Conservation (phyloP, 2,113 vertebrate genomes). For the Oreochromis spilurus region DNA sequence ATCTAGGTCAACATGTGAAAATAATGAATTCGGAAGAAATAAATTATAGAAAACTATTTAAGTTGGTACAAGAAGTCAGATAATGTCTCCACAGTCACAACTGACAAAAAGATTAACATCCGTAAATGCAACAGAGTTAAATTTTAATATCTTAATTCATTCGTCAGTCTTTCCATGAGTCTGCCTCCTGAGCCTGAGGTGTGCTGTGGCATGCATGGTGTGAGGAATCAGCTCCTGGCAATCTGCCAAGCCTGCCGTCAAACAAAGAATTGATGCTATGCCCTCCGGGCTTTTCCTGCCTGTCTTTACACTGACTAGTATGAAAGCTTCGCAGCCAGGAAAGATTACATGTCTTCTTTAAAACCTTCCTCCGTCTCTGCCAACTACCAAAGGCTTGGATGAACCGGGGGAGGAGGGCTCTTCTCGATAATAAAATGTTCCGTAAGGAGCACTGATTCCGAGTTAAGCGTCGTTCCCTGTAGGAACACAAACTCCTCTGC, state of each 20-base stretch:
- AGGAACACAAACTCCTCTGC: constrained; percentile 28
- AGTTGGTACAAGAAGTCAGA: neutral
- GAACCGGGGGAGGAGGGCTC: neutral
- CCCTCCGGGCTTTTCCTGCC: constrained; percentile 72
- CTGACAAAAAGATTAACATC: neutral
- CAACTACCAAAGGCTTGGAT: constrained; percentile 64
- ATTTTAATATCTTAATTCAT: constrained; percentile 28
- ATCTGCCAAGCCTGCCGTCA: constrained; percentile 69
- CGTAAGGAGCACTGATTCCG: constrained; percentile 26
- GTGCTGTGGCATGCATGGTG: constrained; percentile 73
- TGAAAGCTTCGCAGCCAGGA: constrained; percentile 75
- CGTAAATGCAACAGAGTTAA: neutral
- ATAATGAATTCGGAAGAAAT: neutral
- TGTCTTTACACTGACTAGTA: constrained; percentile 61
- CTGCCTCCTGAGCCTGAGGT: constrained; percentile 58
- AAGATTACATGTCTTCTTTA: constrained; percentile 77
- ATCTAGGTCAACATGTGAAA: neutral
- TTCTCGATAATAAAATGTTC: constrained; percentile 20
- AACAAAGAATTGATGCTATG: constrained; percentile 77
- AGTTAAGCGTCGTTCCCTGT: constrained; percentile 20
- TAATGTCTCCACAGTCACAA: neutral
- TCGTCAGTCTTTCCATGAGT: constrained; percentile 43
- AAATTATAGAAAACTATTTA: neutral
- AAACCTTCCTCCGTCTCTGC: constrained; percentile 75
- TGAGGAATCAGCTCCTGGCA: constrained; percentile 74